Base-by-base conservation (phyloP, 1,140 invertebrate species). In the Dolichoris vasculosae region DNA sequence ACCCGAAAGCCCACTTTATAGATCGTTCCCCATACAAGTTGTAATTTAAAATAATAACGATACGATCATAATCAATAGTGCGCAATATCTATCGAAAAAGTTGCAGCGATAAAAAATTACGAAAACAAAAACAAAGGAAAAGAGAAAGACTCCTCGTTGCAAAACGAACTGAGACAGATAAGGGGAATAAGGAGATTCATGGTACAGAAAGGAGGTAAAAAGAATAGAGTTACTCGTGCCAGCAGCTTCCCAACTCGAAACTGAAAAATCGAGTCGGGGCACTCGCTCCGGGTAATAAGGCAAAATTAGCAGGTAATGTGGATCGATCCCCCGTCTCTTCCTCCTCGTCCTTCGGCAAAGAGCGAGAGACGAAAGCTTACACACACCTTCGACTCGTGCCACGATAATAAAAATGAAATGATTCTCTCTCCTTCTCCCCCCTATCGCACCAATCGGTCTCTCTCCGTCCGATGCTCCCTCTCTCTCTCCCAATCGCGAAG, bases 351-450 rank as follows among this genome's bases (percentile, higher is more conserved):
- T 89, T 30, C 46, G 17, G n/a, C 71, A n/a, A 38, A 43, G 69
- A 73, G 32, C 59, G 73, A 51, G 35, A 71, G 64, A 51, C 81
- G 67, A 64, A 46, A 64, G 64, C 76, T 26, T 48, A 9, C 83
- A 26, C 63, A 46, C 46, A 73, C 73, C 76, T 71, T 23, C 38
- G 46, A 38, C 43, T 83, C 40, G 67, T 51, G 35, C 46, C 23
- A 79, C 88, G 90, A 90, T 92, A 92, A 92, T 92, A 92, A 93
- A 92, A 93, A 93, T 90, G 91, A 92, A 92, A 91, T 90, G 90
- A 91, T 92, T 91, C 87, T 87, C 86, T 84, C 83, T 55, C 73
- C 76, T 71, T 40, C 30, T 30, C 17, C 73, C 3, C 64, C 15
- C 64, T 11, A 32, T 17, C 63, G 2, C 63, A 9, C 30, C 64